Evolutionary conservation across 2,888 invertebrate genomes (phyloP), one percentile per base, ranked within the genome.

Genomic region (Drosophila falleni): DNA sequence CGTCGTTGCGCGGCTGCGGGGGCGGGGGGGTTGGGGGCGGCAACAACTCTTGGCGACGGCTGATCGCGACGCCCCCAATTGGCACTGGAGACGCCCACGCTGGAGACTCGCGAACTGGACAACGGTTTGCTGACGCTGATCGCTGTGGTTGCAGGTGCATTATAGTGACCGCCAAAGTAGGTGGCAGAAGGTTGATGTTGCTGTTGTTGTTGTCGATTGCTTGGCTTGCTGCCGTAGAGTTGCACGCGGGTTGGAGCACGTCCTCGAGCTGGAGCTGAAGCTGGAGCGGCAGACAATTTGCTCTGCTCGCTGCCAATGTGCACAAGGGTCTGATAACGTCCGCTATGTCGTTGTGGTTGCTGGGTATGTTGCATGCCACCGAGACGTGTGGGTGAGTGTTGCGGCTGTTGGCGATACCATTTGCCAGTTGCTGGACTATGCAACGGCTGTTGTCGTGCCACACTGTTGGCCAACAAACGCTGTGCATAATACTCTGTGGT

Each of bases 271-370:
- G 80, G 68, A 1, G 72, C 56, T 0, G 77, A 64, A 2, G 72
- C 56, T 1, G 77, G 67, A n/a, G 56, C 5, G 2, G 56, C 15
- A 2, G 29, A 5, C 16, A 62, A 15, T 13, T 75, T 68, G 33
- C 71, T 53, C 13, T 68, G 68, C 8, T 90, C 90, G 26, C 76
- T 85, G 64, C 86, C 87, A 16, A 92, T 92, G 53, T 92, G 91
- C 42, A 92, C 91, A n/a, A 91, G 73, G 0, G 92, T 92, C 44
- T 92, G 91, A 66, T 90, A 92, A 11, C 91, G 90, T 8, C 88
- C 89, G 15, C 44, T 65, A 47, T 23, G 31, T 1, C 69, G 55
- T 1, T 50, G 64, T 49, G 59, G 60, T 13, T 47, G 54, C 26
- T 51, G 4, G 15, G 59, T 2, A 29, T 42, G 3, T 49, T 56